Evolutionary conservation across 1,140 invertebrate genomes (phyloP).

Genomic region (Zaprionus nigranus): DNA sequence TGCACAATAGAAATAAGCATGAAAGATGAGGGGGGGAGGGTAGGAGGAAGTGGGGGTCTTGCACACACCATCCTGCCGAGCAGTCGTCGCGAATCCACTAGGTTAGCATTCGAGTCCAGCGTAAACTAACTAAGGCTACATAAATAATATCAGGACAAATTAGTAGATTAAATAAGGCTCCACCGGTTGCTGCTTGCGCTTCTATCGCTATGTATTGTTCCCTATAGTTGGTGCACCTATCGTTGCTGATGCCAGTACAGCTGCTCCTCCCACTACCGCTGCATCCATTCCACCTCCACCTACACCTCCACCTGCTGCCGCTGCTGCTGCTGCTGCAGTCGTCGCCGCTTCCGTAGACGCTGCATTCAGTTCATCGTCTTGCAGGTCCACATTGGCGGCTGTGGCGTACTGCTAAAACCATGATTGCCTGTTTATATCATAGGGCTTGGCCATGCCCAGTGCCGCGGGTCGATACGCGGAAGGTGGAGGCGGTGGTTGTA

Average conservation of each 20-base stretch:
- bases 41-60: not conserved
- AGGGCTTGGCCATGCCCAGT: slow-evolving; percentile 88
- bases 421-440: slow-evolving; percentile 85
- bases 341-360: slow-evolving; percentile 49
- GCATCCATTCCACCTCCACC: not conserved
- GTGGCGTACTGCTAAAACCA: slow-evolving; percentile 84
- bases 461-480: slow-evolving; percentile 86
- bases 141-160: slow-evolving; percentile 30
- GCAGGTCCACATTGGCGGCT: slow-evolving; percentile 77
- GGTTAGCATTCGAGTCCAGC: slow-evolving; percentile 72
- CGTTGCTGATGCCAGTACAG: slow-evolving; percentile 18
- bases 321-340: slow-evolving; percentile 11
- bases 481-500: slow-evolving; percentile 86
- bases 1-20: slow-evolving; percentile 50
- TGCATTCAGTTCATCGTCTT: slow-evolving; percentile 72
- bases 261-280: not conserved
- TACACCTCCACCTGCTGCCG: not conserved
- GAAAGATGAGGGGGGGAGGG: not conserved
- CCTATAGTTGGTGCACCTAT: slow-evolving; percentile 10
- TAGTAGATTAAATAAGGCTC: slow-evolving; percentile 4
- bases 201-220: slow-evolving; percentile 21
- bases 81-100: slow-evolving; percentile 33
- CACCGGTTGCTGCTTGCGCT: not conserved
- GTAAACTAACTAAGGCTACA: slow-evolving; percentile 20
- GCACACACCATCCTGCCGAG: slow-evolving; percentile 11